Conservation (phyloP, 2,797 vertebrate species). For the Varecia variegata region DNA sequence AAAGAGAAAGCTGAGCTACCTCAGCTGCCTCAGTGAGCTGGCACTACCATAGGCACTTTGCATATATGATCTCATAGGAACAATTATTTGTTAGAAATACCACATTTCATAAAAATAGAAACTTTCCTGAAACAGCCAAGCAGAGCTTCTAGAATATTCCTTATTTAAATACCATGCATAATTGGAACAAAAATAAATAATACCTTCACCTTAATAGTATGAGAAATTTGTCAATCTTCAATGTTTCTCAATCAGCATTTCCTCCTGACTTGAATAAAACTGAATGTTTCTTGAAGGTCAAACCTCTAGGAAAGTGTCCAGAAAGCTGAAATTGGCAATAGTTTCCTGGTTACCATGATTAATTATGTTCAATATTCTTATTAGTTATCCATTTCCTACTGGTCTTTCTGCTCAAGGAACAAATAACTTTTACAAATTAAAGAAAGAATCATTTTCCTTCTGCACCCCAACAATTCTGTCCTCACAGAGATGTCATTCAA, state of each 20-base stretch:
- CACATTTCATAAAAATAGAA: not conserved
- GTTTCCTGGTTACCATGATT: not conserved
- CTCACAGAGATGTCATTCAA: constrained; percentile 10
- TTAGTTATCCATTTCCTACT: not conserved
- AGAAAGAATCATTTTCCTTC: not conserved
- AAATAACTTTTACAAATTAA: not conserved
- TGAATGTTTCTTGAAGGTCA: not conserved
- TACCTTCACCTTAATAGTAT: not conserved
- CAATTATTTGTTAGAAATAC: not conserved
- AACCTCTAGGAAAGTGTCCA: not conserved
- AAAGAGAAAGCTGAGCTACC: not conserved
- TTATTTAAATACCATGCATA: not conserved
- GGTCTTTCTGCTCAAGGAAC: not conserved
- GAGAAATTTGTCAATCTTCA: not conserved
- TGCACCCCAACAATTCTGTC: not conserved
- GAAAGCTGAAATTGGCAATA: not conserved
- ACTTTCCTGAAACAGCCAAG: not conserved
- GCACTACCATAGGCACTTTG: not conserved
- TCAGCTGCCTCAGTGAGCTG: not conserved
- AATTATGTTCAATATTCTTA: not conserved
- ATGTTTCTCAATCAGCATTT: not conserved
- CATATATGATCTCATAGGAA: not conserved
- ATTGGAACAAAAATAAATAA: not conserved
- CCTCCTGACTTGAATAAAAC: not conserved
- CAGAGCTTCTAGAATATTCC: not conserved